Evolutionary conservation across 2,888 invertebrate species (phyloP).

Genomic region (Cantharis rustica): DNA sequence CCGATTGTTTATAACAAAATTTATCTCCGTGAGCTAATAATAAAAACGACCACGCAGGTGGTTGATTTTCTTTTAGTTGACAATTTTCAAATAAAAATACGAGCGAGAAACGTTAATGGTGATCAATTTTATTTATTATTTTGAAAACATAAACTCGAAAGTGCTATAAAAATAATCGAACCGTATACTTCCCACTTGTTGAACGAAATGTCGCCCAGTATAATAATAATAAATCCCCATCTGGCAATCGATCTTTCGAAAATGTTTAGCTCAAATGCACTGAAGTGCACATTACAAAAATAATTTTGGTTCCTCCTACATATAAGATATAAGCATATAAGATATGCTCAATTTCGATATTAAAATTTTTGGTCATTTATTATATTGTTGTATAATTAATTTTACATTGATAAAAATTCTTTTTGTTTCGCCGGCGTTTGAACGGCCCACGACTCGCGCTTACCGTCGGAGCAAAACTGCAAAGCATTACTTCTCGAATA

Average conservation of each 20-base stretch:
- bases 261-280: not conserved
- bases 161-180: not conserved
- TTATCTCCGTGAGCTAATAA: too few species aligned
- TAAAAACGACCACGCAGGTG: not conserved
- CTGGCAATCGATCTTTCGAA: not conserved
- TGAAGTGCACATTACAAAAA: not conserved
- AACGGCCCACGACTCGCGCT: too few species aligned
- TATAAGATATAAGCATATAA: too few species aligned
- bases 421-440: too few species aligned
- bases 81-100: not conserved
- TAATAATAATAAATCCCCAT: not conserved
- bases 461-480: too few species aligned
- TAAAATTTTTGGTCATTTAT: too few species aligned
- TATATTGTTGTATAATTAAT: too few species aligned
- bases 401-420: too few species aligned
- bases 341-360: too few species aligned
- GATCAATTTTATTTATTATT: not conserved
- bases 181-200: not conserved
- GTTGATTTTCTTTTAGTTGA: not conserved
- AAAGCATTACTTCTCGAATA: too few species aligned
- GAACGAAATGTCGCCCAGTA: not conserved
- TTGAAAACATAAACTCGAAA: not conserved
- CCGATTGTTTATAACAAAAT: too few species aligned
- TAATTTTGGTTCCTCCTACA: too few species aligned
- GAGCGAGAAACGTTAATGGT: not conserved